Evolutionary conservation across 2,113 vertebrate genomes (phyloP).

Genomic region (Chloroceryle aenea): DNA sequence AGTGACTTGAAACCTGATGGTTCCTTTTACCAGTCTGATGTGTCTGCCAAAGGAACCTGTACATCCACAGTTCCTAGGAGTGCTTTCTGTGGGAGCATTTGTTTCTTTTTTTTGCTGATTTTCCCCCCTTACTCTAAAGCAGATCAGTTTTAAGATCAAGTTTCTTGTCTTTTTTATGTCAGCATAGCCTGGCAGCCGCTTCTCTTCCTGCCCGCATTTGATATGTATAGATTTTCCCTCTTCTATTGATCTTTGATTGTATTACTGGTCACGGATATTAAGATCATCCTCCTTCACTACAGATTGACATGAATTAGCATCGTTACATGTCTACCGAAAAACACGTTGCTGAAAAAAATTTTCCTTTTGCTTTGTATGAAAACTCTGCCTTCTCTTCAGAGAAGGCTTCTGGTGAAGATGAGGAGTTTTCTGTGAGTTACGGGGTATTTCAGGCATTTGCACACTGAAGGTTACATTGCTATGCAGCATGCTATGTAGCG

Average conservation of each 20-base stretch:
- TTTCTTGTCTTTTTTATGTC: not conserved
- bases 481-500: not conserved
- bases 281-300: not conserved
- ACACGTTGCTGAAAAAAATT: not conserved
- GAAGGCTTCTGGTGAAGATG: not conserved
- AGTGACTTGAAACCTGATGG: not conserved
- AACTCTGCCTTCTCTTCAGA: not conserved
- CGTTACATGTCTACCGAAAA: not conserved
- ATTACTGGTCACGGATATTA: not conserved
- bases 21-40: not conserved
- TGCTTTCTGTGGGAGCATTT: not conserved
- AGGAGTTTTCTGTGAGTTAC: not conserved
- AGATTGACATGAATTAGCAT: not conserved
- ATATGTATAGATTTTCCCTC: not conserved
- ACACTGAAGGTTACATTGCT: not conserved
- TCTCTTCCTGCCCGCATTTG: not conserved
- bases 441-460: not conserved
- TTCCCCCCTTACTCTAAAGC: not conserved
- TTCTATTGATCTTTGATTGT: not conserved
- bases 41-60: not conserved
- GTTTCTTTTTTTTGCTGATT: not conserved
- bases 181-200: not conserved
- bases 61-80: not conserved
- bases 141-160: not conserved
- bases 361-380: conserved; percentile 24